Percentiles rank a stretch among this genome's conserved stretches.
Conservation (phyloP, 2,113 vertebrate species). For the Amphilophus citrinellus region DNA sequence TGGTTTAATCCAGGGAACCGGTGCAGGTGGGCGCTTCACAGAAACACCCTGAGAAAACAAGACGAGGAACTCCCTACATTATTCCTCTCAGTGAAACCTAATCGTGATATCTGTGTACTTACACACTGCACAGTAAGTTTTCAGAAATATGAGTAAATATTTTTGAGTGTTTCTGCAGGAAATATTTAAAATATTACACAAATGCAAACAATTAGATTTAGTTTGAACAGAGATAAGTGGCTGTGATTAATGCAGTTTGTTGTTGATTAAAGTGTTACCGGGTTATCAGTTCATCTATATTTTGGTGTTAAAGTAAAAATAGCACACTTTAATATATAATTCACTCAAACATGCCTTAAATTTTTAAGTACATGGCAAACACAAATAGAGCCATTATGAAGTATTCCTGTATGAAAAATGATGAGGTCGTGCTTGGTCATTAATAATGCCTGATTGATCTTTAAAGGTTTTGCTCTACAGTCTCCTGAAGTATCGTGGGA, state of each 20-base stretch:
- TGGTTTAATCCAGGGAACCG: slow-evolving; percentile 77
- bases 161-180: not conserved
- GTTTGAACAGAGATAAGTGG: not conserved
- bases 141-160: not conserved
- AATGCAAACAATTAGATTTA: not conserved
- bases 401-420: no score
- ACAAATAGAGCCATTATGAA: no score
- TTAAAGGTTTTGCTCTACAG: not conserved
- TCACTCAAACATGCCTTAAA: not conserved
- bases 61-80: not conserved
- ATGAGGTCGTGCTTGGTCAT: not conserved
- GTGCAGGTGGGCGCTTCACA: slow-evolving; percentile 60
- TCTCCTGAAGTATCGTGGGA: not conserved
- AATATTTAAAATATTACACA: not conserved
- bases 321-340: not conserved
- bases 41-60: slow-evolving; percentile 45
- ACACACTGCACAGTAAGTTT: not conserved
- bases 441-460: not conserved
- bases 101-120: not conserved
- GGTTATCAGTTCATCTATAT: not conserved
- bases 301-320: not conserved
- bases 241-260: not conserved
- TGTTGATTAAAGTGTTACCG: not conserved
- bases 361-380: no score
- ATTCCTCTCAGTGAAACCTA: not conserved